Conservation (phyloP, 2,888 invertebrate species). For the Geophilus truncorum region DNA sequence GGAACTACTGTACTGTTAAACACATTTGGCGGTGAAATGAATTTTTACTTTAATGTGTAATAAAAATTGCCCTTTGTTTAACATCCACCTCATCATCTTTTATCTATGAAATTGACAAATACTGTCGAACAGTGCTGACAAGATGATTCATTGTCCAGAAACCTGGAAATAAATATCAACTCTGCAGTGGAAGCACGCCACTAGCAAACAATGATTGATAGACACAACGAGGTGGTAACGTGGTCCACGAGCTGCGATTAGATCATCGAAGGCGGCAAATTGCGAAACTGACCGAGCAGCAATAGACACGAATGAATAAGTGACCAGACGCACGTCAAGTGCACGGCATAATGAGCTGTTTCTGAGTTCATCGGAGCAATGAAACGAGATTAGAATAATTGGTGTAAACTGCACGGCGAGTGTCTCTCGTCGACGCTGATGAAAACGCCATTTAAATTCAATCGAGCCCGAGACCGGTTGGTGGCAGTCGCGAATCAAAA, state of each 20-base stretch:
- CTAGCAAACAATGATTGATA: neutral
- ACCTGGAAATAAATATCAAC: no score
- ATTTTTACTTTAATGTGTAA: no score
- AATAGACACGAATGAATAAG: neutral
- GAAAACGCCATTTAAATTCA: neutral
- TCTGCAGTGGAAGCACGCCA: no score
- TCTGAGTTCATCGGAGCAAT: neutral
- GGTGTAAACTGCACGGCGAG: neutral
- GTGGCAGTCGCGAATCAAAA: neutral
- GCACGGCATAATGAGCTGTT: neutral
- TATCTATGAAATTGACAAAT: no score
- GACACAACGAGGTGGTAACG: no score
- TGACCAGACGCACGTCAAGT: neutral
- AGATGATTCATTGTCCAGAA: no score
- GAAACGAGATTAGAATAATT: neutral
- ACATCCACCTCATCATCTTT: no score
- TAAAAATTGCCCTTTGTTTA: no score
- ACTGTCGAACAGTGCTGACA: no score
- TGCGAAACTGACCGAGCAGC: neutral
- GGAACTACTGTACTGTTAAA: no score
- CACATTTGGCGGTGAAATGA: no score
- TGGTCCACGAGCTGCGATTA: no score
- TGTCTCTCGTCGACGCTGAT: neutral
- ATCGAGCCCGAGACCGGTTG: neutral
- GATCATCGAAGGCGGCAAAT: neutral